Percentiles rank a stretch among this genome's conserved stretches.
phyloP scores from a whole-genome alignment of 1,140 invertebrate species.

The Ostrea edulis region DNA sequence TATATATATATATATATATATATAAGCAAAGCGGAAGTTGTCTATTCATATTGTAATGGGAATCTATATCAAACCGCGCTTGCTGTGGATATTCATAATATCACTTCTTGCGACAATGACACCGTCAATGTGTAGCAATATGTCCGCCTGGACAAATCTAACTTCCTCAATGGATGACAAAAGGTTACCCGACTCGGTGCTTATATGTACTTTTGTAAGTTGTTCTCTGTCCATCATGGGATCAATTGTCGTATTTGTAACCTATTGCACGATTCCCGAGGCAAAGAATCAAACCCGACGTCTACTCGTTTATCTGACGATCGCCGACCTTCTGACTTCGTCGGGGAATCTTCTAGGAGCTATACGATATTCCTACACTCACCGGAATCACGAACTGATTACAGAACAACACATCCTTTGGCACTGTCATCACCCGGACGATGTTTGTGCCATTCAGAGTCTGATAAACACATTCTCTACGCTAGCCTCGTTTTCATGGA shows the following conservation, averaged over 20 bases:
- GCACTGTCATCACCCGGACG: background rate
- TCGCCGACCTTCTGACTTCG: conserved; percentile 25
- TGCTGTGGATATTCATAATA: too few relatives aligned
- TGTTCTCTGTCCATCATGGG: background rate
- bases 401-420: background rate
- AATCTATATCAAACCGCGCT: too few relatives aligned
- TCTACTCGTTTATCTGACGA: conserved; percentile 20
- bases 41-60: too few relatives aligned
- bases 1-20: too few relatives aligned
- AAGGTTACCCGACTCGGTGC: background rate
- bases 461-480: conserved; percentile 56
- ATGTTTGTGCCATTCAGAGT: conserved; percentile 47
- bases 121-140: too few relatives aligned
- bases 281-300: conserved; percentile 10
- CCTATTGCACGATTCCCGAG: conserved; percentile 7
- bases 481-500: conserved; percentile 59
- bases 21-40: too few relatives aligned
- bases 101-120: too few relatives aligned
- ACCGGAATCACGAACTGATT: background rate
- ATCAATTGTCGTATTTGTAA: background rate
- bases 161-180: too few relatives aligned
- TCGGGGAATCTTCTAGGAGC: conserved; percentile 10
- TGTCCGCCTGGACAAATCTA: too few relatives aligned
- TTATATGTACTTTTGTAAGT: background rate
- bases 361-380: background rate